Evolutionary conservation across 2,113 vertebrate genomes (phyloP).

Genomic region (Sinocyclocheilus grahami): DNA sequence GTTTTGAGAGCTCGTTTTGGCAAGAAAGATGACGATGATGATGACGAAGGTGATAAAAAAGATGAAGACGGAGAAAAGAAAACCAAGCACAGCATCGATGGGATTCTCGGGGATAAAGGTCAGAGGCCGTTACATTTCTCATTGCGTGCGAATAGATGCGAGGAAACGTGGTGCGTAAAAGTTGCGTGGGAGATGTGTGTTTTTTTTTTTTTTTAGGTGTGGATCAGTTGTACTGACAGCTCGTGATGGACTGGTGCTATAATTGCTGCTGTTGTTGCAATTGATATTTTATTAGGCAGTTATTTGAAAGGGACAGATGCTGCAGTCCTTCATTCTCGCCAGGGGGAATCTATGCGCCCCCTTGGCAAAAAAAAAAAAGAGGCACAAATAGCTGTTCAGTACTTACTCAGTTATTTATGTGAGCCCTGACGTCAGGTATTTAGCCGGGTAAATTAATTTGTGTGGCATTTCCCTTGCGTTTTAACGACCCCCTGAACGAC

Average conservation of each 20-base stretch:
- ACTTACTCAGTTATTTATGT: slow-evolving; percentile 84
- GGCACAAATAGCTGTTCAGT: slow-evolving; percentile 65
- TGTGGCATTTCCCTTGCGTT: slow-evolving; percentile 81
- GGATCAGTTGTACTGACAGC: background rate
- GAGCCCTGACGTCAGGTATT: slow-evolving; percentile 73
- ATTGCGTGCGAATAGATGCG: background rate
- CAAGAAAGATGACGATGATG: slow-evolving; percentile 98
- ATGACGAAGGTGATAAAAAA: slow-evolving; percentile 96
- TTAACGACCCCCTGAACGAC: slow-evolving; percentile 86
- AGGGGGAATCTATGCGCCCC: slow-evolving; percentile 65
- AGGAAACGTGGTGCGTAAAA: background rate
- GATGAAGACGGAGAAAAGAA: slow-evolving; percentile 99
- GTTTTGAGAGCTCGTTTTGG: slow-evolving; percentile 99
- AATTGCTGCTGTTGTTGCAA: slow-evolving; percentile 32
- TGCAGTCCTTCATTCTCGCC: slow-evolving; percentile 59
- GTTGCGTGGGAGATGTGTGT: background rate
- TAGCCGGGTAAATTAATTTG: slow-evolving; percentile 88
- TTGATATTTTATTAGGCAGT: slow-evolving; percentile 27
- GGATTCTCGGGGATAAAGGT: slow-evolving; percentile 99
- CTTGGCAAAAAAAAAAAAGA: slow-evolving; percentile 59
- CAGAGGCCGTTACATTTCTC: slow-evolving; percentile 58
- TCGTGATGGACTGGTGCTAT: slow-evolving; percentile 20
- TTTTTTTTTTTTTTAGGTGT: background rate
- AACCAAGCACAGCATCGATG: slow-evolving; percentile 98
- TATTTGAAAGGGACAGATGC: slow-evolving; percentile 35